Conservation (phyloP, 2,797 vertebrate species). For the Pangasius krempfi region DNA sequence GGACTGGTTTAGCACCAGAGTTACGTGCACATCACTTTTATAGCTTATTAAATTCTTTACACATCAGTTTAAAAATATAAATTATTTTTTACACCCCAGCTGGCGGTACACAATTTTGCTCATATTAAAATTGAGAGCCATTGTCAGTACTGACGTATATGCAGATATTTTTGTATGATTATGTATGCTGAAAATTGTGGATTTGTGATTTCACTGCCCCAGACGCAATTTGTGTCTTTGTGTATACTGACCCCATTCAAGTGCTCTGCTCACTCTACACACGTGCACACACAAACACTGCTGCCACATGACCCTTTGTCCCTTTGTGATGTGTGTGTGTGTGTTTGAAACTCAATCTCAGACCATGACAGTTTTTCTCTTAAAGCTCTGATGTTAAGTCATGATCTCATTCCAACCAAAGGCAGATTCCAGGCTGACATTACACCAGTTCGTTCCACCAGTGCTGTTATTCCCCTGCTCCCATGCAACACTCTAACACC, state of each 20-base stretch:
- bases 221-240: conserved; percentile 8
- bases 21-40: not conserved
- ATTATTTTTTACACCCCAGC: not conserved
- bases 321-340: conserved; percentile 11
- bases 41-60: not conserved
- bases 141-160: no score
- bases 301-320: no score
- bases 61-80: not conserved
- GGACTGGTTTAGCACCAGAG: not conserved
- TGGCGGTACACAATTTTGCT: not conserved
- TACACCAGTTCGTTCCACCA: conserved; percentile 15
- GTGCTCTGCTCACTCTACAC: conserved; percentile 9
- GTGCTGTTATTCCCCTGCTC: not conserved
- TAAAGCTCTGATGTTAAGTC: conserved; percentile 44
- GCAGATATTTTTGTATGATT: no score
- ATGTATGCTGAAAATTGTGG: not conserved
- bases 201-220: not conserved
- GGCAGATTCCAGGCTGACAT: conserved; percentile 36
- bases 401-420: conserved; percentile 51
- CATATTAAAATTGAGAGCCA: no score
- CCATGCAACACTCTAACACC: not conserved
- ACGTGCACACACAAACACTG: conserved; percentile 11
- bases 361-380: conserved; percentile 43
- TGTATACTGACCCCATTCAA: conserved; percentile 40
- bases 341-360: conserved; percentile 56